Evolutionary conservation across 2,888 invertebrate genomes (phyloP).

Genomic region (Asteroscopus sphinx): DNA sequence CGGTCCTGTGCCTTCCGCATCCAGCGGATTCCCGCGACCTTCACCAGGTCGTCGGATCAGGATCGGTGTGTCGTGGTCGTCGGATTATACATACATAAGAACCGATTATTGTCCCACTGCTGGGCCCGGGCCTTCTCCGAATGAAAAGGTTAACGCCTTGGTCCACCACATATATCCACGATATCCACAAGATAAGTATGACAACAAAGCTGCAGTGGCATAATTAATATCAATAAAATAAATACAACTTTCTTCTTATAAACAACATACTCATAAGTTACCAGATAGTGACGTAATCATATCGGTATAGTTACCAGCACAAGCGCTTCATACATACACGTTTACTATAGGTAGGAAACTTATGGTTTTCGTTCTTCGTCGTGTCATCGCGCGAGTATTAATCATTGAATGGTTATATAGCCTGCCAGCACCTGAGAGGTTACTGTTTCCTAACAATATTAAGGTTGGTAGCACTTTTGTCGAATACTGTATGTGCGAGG

Average conservation of each 20-base stretch:
- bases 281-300: not conserved
- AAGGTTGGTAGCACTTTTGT: conserved; percentile 74
- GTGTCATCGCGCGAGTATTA: conserved; percentile 81
- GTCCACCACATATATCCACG: no score
- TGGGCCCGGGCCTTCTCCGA: no score
- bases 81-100: no score
- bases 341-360: conserved; percentile 59
- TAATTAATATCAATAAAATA: conserved; percentile 8
- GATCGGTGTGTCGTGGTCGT: no score
- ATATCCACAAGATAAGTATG: conserved; percentile 1
- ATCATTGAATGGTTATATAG: conserved; percentile 81
- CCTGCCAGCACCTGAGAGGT: conserved; percentile 79
- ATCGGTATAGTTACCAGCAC: conserved; percentile 33
- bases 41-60: no score
- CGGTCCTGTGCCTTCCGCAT: no score
- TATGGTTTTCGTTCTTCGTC: conserved; percentile 72
- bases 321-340: conserved; percentile 38
- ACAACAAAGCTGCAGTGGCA: conserved; percentile 15
- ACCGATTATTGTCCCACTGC: no score
- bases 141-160: no score
- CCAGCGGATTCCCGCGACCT: no score
- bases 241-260: not conserved
- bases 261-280: not conserved
- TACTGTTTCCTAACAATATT: conserved; percentile 78
- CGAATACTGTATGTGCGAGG: conserved; percentile 60